Conservation (phyloP, 2,888 invertebrate genomes). For the Sturmia bella region DNA sequence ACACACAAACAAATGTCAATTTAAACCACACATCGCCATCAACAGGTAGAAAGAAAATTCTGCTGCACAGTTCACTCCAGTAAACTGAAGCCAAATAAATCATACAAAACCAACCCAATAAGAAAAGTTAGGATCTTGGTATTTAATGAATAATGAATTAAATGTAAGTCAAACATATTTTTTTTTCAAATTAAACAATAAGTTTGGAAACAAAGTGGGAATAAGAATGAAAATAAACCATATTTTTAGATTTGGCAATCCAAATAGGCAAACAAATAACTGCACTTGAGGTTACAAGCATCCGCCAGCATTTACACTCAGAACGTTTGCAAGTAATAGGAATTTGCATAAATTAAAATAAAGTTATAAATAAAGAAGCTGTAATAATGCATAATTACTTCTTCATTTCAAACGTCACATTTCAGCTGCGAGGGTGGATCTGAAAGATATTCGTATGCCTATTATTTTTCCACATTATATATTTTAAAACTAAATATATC, state of each 20-base stretch:
- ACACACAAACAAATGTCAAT: background rate
- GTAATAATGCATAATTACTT: conserved; percentile 49
- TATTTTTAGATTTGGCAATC: conserved; percentile 35
- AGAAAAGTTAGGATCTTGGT: conserved; percentile 32
- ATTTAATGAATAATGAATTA: conserved; percentile 44
- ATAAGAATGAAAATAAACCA: background rate
- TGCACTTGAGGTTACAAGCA: conserved; percentile 13
- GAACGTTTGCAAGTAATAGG: background rate
- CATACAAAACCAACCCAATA: conserved; percentile 8
- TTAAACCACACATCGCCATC: conserved; percentile 44
- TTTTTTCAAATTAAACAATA: conserved; percentile 41
- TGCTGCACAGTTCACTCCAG: conserved; percentile 25
- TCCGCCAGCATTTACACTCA: background rate
- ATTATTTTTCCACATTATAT: background rate
- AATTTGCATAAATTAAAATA: conserved; percentile 17
- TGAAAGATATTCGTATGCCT: background rate
- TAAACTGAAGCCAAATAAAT: conserved; percentile 33
- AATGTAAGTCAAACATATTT: background rate
- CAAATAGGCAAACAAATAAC: conserved; percentile 27
- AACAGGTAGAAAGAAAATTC: conserved; percentile 55
- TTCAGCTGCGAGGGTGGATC: conserved; percentile 5
- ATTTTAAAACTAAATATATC: too few species aligned
- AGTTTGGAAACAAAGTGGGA: background rate
- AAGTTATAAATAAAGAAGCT: conserved; percentile 59
- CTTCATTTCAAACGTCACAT: conserved; percentile 2